phyloP scores from a whole-genome alignment of 2,888 invertebrate genomes.

The Platynereis dumerilii region DNA sequence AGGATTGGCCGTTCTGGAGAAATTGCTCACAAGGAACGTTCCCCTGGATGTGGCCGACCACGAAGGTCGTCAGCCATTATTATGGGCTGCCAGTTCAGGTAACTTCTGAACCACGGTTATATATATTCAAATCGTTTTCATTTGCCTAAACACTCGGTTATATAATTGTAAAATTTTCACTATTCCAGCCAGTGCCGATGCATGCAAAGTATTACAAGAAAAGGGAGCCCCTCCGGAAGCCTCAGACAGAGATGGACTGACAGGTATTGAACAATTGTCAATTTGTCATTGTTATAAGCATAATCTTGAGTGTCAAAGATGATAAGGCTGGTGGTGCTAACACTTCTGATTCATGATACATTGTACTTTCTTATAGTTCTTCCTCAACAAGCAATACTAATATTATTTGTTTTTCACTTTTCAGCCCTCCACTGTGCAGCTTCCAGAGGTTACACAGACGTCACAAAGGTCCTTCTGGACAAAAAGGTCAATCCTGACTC shows the following conservation, averaged over 20 bases:
- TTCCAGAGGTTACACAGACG: constrained; percentile 91
- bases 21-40: constrained; percentile 76
- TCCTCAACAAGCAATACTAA: too few relatives aligned
- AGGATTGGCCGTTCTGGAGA: constrained; percentile 81
- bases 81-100: constrained; percentile 98
- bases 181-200: constrained; percentile 81
- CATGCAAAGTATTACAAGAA: constrained; percentile 85
- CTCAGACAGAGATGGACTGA: constrained; percentile 89
- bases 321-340: background rate
- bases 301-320: constrained; percentile 3
- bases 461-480: constrained; percentile 85
- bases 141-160: too few relatives aligned
- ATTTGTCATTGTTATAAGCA: constrained; percentile 33
- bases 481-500: constrained; percentile 84
- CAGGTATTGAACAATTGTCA: constrained; percentile 65
- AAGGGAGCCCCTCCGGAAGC: constrained; percentile 84
- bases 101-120: too few relatives aligned
- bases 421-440: constrained; percentile 93
- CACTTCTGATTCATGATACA: constrained; percentile 6
- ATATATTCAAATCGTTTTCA: too few relatives aligned
- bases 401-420: constrained; percentile 22
- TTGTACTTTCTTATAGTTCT: too few relatives aligned
- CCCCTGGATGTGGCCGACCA: constrained; percentile 86
- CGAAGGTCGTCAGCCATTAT: constrained; percentile 89
- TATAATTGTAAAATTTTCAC: constrained; percentile 27